These are phyloP conservation scores for Agapornis roseicollis DNA, from an alignment of 2,113 vertebrate species.

Conservation along the genomic window DNA sequence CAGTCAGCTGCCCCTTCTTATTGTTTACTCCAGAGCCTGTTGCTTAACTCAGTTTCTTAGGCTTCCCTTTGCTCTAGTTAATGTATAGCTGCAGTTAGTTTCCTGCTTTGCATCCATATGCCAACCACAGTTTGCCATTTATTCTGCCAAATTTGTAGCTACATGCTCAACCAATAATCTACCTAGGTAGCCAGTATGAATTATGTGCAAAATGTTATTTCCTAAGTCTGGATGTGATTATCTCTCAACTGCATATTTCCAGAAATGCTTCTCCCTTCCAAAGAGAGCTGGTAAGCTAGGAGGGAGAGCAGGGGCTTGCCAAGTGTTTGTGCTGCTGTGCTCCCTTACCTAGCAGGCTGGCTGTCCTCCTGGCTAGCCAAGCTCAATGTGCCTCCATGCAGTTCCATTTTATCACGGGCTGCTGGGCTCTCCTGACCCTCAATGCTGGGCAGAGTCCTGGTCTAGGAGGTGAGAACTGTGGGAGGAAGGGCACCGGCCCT, in stretches of 20 bases:
- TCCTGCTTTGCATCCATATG: neutral
- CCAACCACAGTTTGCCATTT: slow-evolving; percentile 59
- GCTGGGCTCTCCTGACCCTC: neutral
- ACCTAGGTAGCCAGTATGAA: slow-evolving; percentile 52
- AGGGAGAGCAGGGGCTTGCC: neutral
- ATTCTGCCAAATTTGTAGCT: slow-evolving; percentile 52
- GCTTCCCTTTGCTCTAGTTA: slow-evolving; percentile 24
- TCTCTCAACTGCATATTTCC: neutral
- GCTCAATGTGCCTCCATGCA: neutral
- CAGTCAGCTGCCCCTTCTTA: neutral
- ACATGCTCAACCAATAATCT: slow-evolving; percentile 45
- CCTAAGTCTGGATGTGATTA: slow-evolving; percentile 56
- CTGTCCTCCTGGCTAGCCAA: neutral
- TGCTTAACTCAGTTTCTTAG: neutral
- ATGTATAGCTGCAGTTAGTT: slow-evolving; percentile 21
- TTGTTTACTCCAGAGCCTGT: neutral
- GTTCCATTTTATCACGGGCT: fast-evolving
- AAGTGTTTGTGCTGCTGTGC: neutral
- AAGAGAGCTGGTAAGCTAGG: neutral
- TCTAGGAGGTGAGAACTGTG: neutral
- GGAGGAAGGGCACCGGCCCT: too few relatives aligned
- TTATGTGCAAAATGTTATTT: slow-evolving; percentile 52
- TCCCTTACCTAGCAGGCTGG: fast-evolving
- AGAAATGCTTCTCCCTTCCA: neutral
- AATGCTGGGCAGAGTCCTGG: neutral